These are phyloP conservation scores for Pygmarrhopalites habei DNA, from an alignment of 1,140 invertebrate genomes.

Conservation along the genomic window DNA sequence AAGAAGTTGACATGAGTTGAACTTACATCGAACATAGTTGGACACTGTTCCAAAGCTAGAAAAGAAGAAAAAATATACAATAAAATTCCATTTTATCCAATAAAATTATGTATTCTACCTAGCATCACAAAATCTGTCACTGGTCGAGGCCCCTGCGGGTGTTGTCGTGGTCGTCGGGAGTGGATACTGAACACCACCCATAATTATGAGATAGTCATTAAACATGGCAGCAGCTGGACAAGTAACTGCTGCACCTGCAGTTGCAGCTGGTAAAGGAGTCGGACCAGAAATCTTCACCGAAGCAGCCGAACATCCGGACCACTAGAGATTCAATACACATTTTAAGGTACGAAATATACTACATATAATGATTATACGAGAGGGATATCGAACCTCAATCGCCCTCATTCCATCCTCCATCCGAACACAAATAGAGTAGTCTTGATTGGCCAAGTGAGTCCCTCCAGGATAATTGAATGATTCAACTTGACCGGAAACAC, in stretches of 20 bases:
- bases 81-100: too few relatives aligned
- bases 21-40: constrained; percentile 28
- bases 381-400: constrained; percentile 38
- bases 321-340: too few relatives aligned
- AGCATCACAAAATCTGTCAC: constrained; percentile 33
- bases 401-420: constrained; percentile 38
- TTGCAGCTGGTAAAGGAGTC: background rate
- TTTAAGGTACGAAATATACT: too few relatives aligned
- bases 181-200: constrained; percentile 20
- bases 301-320: constrained; percentile 25
- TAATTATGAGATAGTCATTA: constrained; percentile 29
- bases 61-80: too few relatives aligned
- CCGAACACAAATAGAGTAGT: constrained; percentile 35
- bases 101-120: too few relatives aligned
- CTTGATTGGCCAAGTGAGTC: constrained; percentile 29
- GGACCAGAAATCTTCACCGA: constrained; percentile 19
- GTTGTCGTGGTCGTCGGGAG: background rate
- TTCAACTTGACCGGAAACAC: constrained; percentile 31
- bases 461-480: constrained; percentile 36
- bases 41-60: constrained; percentile 7
- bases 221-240: constrained; percentile 9
- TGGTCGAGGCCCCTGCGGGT: background rate
- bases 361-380: too few relatives aligned
- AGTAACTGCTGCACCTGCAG: background rate
- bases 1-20: too few relatives aligned